These are phyloP conservation scores for Melanocharis versteri DNA, from an alignment of 2,113 vertebrate genomes.

Conservation along the genomic window DNA sequence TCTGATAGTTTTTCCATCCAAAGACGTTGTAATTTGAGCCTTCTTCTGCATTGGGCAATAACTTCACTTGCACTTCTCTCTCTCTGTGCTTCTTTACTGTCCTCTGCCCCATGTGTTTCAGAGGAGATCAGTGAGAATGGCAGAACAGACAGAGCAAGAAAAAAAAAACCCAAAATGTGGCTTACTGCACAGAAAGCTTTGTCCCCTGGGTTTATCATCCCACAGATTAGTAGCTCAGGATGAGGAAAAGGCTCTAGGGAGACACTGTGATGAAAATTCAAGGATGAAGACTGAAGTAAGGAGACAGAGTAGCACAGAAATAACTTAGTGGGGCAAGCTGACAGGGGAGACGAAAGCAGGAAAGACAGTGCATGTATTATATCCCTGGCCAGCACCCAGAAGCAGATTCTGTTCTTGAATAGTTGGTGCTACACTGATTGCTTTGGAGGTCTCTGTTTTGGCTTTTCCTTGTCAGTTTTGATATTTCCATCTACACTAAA, in stretches of 20 bases:
- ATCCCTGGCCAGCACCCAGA: background rate
- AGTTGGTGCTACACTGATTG: background rate
- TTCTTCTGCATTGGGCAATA: background rate
- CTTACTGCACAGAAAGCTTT: background rate
- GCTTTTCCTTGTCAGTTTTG: background rate
- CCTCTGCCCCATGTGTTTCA: background rate
- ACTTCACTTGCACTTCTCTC: background rate
- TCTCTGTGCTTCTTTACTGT: background rate
- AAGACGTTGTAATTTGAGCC: background rate
- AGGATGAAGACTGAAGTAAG: background rate
- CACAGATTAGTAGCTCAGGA: background rate
- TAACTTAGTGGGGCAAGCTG: background rate
- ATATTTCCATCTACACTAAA: background rate
- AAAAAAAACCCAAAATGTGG: background rate
- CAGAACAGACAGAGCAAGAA: background rate
- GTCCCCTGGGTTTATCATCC: background rate
- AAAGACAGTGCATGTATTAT: background rate
- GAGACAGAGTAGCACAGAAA: background rate
- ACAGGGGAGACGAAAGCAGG: background rate
- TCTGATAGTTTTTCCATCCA: slow-evolving; percentile 4
- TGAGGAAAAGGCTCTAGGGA: background rate
- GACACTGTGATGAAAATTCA: background rate
- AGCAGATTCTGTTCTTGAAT: background rate
- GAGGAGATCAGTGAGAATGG: background rate
- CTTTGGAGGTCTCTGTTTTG: background rate